Conservation (phyloP, 2,888 invertebrate genomes). For the Pemphredon lugubris region DNA sequence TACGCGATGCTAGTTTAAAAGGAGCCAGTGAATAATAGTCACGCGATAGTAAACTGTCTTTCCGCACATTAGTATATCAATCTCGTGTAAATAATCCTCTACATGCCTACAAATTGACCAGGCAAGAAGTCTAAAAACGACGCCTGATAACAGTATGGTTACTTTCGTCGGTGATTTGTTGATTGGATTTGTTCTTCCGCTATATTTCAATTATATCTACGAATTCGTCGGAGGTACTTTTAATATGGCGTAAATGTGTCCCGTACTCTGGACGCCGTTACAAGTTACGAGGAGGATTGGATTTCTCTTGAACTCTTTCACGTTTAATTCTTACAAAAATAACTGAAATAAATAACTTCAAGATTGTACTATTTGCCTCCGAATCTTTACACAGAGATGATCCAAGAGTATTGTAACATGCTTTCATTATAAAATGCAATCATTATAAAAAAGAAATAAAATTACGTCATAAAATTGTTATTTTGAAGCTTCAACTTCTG, state of each 20-base stretch:
- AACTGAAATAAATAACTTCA: background rate
- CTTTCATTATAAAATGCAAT: background rate
- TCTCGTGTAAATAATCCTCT: no score
- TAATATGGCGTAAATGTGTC: background rate
- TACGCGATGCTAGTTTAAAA: no score
- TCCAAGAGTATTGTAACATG: no score
- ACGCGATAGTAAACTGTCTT: no score
- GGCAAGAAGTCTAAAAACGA: constrained; percentile 3
- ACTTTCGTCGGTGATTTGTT: background rate
- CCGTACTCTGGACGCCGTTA: background rate
- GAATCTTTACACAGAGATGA: no score
- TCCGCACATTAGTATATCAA: no score
- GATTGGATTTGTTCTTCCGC: background rate
- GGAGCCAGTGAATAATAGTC: no score
- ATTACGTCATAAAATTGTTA: no score
- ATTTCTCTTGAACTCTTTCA: background rate
- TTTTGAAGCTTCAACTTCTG: no score
- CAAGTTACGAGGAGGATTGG: background rate
- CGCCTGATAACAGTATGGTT: background rate
- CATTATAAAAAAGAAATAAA: background rate
- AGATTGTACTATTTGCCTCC: no score
- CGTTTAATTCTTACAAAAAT: background rate
- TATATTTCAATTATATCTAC: background rate
- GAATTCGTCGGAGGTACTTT: background rate
- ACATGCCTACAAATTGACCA: constrained; percentile 9